These are phyloP conservation scores for Lycia hirtaria DNA, from an alignment of 2,888 invertebrate species.

Conservation along the genomic window DNA sequence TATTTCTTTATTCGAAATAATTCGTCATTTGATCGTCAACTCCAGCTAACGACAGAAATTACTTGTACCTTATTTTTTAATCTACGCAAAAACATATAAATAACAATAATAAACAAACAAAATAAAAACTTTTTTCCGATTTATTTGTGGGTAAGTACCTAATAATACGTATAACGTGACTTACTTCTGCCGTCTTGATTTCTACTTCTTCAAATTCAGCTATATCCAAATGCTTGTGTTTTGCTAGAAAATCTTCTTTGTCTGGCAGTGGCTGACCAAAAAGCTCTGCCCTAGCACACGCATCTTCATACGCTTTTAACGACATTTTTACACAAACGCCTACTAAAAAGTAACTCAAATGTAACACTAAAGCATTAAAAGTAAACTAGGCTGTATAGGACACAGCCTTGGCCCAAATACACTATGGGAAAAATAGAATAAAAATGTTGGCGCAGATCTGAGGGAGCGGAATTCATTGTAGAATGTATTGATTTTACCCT, in stretches of 20 bases:
- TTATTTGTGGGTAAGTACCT: no score
- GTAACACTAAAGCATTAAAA: slow-evolving; percentile 19
- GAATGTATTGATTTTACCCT: slow-evolving; percentile 37
- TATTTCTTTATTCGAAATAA: no score
- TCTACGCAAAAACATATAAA: no score
- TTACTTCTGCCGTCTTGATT: slow-evolving; percentile 73
- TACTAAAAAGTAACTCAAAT: slow-evolving; percentile 11
- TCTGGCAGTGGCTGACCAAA: slow-evolving; percentile 89
- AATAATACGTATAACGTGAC: neutral
- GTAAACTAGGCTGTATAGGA: slow-evolving; percentile 28
- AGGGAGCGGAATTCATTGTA: slow-evolving; percentile 17
- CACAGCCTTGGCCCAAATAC: slow-evolving; percentile 50
- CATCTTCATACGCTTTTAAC: slow-evolving; percentile 90
- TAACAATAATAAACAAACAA: no score
- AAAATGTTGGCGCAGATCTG: slow-evolving; percentile 15
- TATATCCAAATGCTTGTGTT: slow-evolving; percentile 82
- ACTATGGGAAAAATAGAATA: slow-evolving; percentile 25
- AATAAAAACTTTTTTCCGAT: neutral
- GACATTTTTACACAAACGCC: slow-evolving; percentile 71
- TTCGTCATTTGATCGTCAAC: no score
- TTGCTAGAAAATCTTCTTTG: slow-evolving; percentile 87
- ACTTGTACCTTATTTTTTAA: no score
- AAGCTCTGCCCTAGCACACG: slow-evolving; percentile 91
- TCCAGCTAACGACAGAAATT: no score
- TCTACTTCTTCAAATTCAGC: slow-evolving; percentile 83